These are phyloP conservation scores for Cochlearius cochlearius DNA, from an alignment of 2,113 vertebrate species.

Conservation along the genomic window DNA sequence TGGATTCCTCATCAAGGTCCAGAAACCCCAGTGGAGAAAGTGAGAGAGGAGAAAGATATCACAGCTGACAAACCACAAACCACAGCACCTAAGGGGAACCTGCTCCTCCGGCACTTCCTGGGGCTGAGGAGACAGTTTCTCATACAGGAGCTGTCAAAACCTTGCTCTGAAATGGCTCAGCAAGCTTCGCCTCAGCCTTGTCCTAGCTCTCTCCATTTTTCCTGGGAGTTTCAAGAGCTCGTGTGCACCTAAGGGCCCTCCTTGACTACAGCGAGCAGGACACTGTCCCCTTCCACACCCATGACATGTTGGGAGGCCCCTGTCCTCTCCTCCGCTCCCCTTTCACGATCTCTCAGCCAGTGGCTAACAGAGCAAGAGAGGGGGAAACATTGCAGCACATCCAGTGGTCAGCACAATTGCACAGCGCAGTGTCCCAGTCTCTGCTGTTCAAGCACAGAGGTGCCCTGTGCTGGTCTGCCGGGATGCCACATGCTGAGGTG, in stretches of 20 bases:
- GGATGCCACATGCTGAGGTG: fast-evolving
- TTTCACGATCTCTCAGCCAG: background rate
- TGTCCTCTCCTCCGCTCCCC: background rate
- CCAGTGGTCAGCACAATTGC: background rate
- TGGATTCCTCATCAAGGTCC: background rate
- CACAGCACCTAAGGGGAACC: fast-evolving
- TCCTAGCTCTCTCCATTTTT: background rate
- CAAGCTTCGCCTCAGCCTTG: background rate
- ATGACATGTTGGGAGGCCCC: fast-evolving
- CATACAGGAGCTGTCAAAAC: background rate
- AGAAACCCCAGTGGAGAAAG: background rate
- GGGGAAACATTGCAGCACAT: background rate
- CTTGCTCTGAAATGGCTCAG: background rate
- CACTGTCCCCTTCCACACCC: background rate
- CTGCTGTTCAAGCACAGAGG: too few species aligned
- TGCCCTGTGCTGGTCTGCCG: background rate
- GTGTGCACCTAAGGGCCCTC: fast-evolving
- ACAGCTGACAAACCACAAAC: background rate
- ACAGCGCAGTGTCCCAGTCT: fast-evolving
- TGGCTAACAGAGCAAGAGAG: background rate
- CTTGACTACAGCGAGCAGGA: background rate
- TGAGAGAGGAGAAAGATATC: background rate
- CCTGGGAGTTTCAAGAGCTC: background rate
- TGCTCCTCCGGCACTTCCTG: background rate
- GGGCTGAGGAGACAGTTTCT: background rate